phyloP scores from a whole-genome alignment of 2,113 vertebrate genomes.

The Paralichthys olivaceus region DNA sequence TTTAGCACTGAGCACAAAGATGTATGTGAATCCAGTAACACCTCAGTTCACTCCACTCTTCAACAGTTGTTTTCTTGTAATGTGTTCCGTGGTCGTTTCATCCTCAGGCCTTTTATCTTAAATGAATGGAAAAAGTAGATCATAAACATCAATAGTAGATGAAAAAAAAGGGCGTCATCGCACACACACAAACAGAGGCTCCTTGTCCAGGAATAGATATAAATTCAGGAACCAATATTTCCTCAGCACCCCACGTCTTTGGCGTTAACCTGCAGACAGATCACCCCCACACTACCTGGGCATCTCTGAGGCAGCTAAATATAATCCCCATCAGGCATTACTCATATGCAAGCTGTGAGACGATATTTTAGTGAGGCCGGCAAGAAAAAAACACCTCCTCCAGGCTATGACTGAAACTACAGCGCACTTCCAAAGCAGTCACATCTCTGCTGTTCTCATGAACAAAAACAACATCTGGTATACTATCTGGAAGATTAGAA shows the following conservation, averaged over 20 bases:
- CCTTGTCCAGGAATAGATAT: background rate
- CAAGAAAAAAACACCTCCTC: slow-evolving; percentile 10
- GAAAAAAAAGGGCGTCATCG: background rate
- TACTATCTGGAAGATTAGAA: slow-evolving; percentile 23
- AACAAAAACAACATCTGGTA: slow-evolving; percentile 59
- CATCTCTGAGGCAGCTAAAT: slow-evolving; percentile 3
- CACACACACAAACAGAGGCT: background rate
- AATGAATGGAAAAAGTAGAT: too few species aligned
- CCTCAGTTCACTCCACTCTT: too few species aligned
- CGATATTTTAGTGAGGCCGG: background rate
- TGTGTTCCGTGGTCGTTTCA: too few species aligned
- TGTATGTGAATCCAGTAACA: too few species aligned
- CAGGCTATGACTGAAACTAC: slow-evolving; percentile 19
- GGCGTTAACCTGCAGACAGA: background rate
- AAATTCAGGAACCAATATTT: background rate
- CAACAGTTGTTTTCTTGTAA: too few species aligned
- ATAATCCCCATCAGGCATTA: slow-evolving; percentile 17
- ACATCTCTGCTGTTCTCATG: slow-evolving; percentile 25
- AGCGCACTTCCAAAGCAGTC: background rate
- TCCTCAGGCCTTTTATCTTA: too few species aligned
- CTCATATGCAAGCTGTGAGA: slow-evolving; percentile 7
- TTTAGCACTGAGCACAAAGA: too few species aligned
- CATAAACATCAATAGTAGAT: background rate
- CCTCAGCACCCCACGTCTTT: background rate
- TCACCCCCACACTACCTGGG: background rate